Percentiles rank a stretch among this genome's conserved stretches.
Evolutionary conservation across 2,888 invertebrate genomes (phyloP).

Genomic region (Seira musarum): DNA sequence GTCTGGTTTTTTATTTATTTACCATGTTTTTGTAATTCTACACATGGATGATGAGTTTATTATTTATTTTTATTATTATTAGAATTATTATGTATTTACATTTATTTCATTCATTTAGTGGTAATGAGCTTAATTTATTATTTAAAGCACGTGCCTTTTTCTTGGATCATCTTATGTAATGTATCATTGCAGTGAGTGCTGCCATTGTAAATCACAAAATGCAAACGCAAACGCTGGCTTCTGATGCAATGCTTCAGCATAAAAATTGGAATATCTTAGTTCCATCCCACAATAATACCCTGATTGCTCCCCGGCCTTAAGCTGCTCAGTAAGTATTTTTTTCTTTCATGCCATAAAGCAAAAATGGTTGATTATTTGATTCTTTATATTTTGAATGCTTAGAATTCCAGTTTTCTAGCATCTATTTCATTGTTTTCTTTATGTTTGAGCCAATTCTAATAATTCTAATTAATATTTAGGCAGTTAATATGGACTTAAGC

Average conservation of each 20-base stretch:
- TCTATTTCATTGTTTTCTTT: too few species aligned
- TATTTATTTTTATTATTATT: too few species aligned
- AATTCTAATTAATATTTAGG: too few species aligned
- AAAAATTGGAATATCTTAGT: slow-evolving; percentile 58
- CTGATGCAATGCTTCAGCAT: slow-evolving; percentile 62
- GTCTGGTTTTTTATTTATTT: not conserved
- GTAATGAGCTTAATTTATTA: too few species aligned
- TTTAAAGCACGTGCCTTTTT: slow-evolving; percentile 51
- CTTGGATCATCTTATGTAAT: slow-evolving; percentile 57
- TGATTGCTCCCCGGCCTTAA: slow-evolving; percentile 55
- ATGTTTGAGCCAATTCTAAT: too few species aligned
- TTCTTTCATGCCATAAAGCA: slow-evolving; percentile 41
- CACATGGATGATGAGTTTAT: too few species aligned
- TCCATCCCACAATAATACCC: slow-evolving; percentile 54
- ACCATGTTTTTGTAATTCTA: not conserved
- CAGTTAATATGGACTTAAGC: too few species aligned
- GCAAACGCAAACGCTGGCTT: slow-evolving; percentile 58
- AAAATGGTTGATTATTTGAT: slow-evolving; percentile 56
- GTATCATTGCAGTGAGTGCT: slow-evolving; percentile 60
- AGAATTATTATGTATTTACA: too few species aligned
- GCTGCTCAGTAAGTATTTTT: slow-evolving; percentile 55
- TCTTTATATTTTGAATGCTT: too few species aligned
- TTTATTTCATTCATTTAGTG: too few species aligned
- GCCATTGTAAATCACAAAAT: slow-evolving; percentile 60
- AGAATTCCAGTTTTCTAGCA: too few species aligned